These are phyloP conservation scores for Lagopus muta DNA, from an alignment of 2,113 vertebrate genomes.

Conservation along the genomic window DNA sequence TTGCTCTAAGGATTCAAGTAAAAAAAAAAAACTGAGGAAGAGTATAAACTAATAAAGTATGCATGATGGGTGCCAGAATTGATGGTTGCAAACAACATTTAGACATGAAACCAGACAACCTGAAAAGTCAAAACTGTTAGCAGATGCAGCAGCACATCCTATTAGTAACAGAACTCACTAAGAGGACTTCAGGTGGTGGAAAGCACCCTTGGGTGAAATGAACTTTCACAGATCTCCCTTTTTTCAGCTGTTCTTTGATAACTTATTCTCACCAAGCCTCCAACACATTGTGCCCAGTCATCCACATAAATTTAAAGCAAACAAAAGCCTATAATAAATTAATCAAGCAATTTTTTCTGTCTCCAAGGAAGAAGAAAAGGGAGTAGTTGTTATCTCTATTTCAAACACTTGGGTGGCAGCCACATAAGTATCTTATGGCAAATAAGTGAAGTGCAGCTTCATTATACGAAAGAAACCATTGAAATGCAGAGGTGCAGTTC, in stretches of 20 bases:
- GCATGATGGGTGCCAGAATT: background rate
- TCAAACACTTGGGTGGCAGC: slow-evolving; percentile 39
- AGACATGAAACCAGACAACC: background rate
- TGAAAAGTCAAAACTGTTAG: slow-evolving; percentile 11
- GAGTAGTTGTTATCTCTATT: slow-evolving; percentile 20
- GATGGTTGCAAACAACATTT: background rate
- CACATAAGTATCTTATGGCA: slow-evolving; percentile 20
- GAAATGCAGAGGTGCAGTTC: background rate
- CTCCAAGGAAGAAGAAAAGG: slow-evolving; percentile 31
- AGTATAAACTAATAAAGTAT: background rate
- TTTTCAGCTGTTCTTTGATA: slow-evolving; percentile 17
- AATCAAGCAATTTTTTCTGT: slow-evolving; percentile 33
- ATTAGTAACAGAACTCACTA: background rate
- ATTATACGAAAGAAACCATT: background rate
- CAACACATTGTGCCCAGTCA: slow-evolving; percentile 23
- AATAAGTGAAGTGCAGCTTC: slow-evolving; percentile 12
- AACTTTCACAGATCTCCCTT: background rate
- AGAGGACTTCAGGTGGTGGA: background rate
- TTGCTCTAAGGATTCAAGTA: background rate
- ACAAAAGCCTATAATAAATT: slow-evolving; percentile 56
- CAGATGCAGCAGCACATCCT: background rate
- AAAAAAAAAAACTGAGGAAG: background rate
- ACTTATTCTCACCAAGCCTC: slow-evolving; percentile 42
- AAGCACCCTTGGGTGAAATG: background rate
- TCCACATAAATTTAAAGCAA: slow-evolving; percentile 37